Conservation (phyloP, 2,113 vertebrate genomes). For the Thunnus maccoyii region DNA sequence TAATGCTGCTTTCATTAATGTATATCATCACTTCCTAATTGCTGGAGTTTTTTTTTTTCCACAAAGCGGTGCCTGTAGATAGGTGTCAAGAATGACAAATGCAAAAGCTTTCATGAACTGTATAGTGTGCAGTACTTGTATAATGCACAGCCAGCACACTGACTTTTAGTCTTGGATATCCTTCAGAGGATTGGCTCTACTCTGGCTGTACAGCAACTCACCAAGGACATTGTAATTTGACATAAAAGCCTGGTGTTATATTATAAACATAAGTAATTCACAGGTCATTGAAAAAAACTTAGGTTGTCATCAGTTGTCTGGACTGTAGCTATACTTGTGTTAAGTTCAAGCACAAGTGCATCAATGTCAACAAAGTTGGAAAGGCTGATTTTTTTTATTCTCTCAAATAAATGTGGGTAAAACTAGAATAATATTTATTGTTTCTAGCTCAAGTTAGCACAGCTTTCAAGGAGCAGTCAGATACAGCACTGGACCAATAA, state of each 20-base stretch:
- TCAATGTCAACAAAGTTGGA: not conserved
- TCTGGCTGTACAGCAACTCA: conserved; percentile 3
- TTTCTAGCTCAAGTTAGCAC: not conserved
- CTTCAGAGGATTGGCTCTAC: conserved; percentile 22
- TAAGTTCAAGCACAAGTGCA: not conserved
- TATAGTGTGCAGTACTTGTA: conserved; percentile 17
- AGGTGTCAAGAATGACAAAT: conserved; percentile 39
- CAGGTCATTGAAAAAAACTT: not conserved
- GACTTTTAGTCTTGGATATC: conserved; percentile 5
- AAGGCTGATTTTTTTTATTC: conserved; percentile 16
- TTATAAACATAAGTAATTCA: not conserved
- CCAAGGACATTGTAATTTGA: not conserved
- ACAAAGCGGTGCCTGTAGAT: conserved; percentile 32
- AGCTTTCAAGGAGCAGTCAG: conserved; percentile 12
- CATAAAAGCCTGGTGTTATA: not conserved
- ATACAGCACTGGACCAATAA: not conserved
- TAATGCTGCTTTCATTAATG: conserved; percentile 37
- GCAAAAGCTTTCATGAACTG: conserved; percentile 39
- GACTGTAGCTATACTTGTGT: not conserved
- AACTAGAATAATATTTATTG: not conserved
- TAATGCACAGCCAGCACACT: conserved; percentile 27
- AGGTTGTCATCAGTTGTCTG: not conserved
- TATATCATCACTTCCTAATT: conserved; percentile 21
- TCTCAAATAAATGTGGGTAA: conserved; percentile 1
- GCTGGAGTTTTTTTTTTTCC: conserved; percentile 38